A percentile compares a stretch with the other conserved stretches of the same genome.
Evolutionary conservation across 2,797 vertebrate genomes (phyloP).

Genomic region (Phoebastria nigripes): DNA sequence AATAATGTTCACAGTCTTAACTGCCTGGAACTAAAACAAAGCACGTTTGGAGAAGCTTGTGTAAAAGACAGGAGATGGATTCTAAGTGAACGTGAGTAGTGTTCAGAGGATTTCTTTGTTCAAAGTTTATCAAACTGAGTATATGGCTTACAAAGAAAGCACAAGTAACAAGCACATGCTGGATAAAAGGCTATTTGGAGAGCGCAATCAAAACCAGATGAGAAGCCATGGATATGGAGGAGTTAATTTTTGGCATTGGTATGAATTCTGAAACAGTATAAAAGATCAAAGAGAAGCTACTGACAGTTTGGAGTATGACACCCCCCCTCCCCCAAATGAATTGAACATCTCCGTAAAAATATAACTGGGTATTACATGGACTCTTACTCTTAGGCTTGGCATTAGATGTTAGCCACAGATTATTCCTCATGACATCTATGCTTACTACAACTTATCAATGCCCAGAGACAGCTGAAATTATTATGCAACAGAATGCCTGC

Average conservation of each 20-base stretch:
- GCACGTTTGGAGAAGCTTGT: not conserved
- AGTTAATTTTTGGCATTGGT: not conserved
- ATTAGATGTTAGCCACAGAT: not conserved
- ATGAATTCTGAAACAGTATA: not conserved
- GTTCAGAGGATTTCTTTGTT: not conserved
- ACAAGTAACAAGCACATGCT: not conserved
- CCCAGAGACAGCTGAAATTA: not conserved
- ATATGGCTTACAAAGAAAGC: not conserved
- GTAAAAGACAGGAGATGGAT: not conserved
- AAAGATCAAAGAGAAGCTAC: not conserved
- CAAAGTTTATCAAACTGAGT: not conserved
- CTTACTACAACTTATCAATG: not conserved
- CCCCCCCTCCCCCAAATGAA: not conserved
- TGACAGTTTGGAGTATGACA: not conserved
- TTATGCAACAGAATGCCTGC: not conserved
- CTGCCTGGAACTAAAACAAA: not conserved
- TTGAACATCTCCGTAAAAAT: not conserved
- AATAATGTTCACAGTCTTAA: not conserved
- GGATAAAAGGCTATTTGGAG: conserved; percentile 12
- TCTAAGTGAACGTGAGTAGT: not conserved
- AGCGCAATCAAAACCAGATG: not conserved
- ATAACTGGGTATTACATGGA: not conserved
- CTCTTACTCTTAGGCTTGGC: not conserved
- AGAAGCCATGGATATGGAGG: not conserved
- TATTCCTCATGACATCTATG: not conserved